A percentile compares a stretch with the other conserved stretches of the same genome.
phyloP scores from a whole-genome alignment of 2,888 invertebrate genomes.

The Melanchra persicariae region DNA sequence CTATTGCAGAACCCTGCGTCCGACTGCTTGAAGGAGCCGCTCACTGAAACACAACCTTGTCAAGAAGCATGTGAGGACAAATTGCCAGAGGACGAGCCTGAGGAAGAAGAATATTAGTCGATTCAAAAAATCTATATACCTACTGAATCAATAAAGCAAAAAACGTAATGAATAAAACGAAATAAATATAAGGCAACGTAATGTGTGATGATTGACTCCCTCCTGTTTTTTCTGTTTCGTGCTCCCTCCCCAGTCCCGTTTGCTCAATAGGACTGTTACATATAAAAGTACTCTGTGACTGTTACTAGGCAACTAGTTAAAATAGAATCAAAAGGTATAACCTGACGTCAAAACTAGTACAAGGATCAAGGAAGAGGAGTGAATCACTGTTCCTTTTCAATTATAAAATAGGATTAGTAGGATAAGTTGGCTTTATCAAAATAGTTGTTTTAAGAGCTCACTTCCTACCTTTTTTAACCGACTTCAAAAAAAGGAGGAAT shows the following conservation, averaged over 20 bases:
- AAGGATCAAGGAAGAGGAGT: no score
- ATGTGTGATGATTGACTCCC: neutral
- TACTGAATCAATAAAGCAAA: neutral
- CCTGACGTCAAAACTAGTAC: no score
- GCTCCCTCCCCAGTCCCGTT: neutral
- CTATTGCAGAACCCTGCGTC: slow-evolving; percentile 68
- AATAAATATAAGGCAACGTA: neutral
- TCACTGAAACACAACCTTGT: slow-evolving; percentile 70
- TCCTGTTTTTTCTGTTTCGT: no score
- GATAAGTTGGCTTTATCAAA: no score
- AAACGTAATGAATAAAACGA: neutral
- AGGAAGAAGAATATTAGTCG: slow-evolving; percentile 35
- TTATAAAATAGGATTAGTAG: no score
- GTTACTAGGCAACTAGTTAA: neutral
- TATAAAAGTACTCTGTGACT: no score
- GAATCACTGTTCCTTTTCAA: no score
- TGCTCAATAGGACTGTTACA: neutral
- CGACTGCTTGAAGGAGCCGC: slow-evolving; percentile 70
- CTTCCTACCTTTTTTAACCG: no score
- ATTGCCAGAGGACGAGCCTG: slow-evolving; percentile 50
- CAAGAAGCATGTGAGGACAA: slow-evolving; percentile 74
- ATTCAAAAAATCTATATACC: neutral
- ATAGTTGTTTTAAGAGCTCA: no score
- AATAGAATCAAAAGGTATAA: no score
- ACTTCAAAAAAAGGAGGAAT: no score